phyloP scores from a whole-genome alignment of 1,140 invertebrate genomes.

The Aphis gossypii region DNA sequence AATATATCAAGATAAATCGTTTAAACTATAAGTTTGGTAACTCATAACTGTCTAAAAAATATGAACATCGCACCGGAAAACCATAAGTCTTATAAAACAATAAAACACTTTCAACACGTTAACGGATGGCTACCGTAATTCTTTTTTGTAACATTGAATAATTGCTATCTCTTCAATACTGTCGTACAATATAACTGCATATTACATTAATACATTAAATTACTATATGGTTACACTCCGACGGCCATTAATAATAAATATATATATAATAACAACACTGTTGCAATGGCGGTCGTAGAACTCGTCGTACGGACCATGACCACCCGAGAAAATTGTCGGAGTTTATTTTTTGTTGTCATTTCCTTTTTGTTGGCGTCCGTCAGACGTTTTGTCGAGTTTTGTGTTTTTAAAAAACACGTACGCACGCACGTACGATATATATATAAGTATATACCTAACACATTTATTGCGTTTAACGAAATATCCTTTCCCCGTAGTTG shows the following conservation, averaged over 20 bases:
- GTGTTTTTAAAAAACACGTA: neutral
- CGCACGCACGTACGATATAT: no score
- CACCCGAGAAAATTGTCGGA: neutral
- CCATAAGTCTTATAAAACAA: neutral
- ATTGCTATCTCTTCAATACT: no score
- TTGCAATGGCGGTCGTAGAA: neutral
- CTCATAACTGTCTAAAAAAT: neutral
- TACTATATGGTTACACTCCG: neutral
- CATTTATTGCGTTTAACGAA: neutral
- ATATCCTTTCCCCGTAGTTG: neutral
- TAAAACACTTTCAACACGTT: neutral
- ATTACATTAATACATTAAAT: neutral
- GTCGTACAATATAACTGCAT: neutral
- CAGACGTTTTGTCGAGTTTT: neutral
- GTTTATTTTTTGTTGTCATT: slow-evolving; percentile 16
- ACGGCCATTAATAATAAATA: neutral
- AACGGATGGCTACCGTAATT: neutral
- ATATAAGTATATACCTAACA: neutral
- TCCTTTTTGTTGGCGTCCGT: slow-evolving; percentile 24
- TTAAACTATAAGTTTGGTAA: neutral
- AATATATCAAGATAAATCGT: neutral
- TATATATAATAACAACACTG: neutral
- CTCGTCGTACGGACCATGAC: slow-evolving; percentile 39
- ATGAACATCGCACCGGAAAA: neutral
- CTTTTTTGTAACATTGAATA: neutral